Base-by-base conservation (phyloP, 2,797 vertebrate genomes). In the Halcyon leucocephala region DNA sequence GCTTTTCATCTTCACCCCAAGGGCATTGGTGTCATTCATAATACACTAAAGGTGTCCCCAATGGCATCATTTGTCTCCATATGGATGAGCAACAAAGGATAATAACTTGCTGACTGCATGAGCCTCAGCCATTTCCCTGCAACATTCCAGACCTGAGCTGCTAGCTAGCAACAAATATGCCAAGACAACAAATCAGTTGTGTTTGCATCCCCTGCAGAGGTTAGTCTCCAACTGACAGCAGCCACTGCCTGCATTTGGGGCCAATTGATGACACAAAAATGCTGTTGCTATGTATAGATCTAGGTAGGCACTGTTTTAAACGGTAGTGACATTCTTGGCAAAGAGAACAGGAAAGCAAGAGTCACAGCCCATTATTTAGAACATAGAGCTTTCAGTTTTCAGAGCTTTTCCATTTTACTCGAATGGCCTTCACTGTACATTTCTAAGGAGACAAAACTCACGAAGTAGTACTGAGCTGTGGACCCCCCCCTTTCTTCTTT, bases 391-490 rank as follows among this genome's bases (percentile, higher is more conserved):
- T 78, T 65, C 33, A 33, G 14, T 9, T 62, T 78, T 87, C n/a
- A 33, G 10, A 52, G 9, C 1, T 48, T 55, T 72, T 74, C 37
- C 3, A 1, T 85, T 88, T 83, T 22, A 54, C 42, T 54, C 72
- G 31, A 48, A 29, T 41, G 42, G 49, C 25, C 4, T 5, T 80
- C 61, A 11, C 39, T 55, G 13, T 41, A 18, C 16, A 44, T 81
- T 90, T 81, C 44, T 77, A 60, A 84, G 55, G 51, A 89, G 35
- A 66, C 24, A 78, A 70, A 91, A 55, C 25, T 69, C 15, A 12
- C 46, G 29, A 71, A 66, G 19, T 33, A 35, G 29, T 24, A 81
- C 10, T 19, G 60, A 79, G 41, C 61, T 88, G 20, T 81, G 65
- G 33, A 35, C 33, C 33, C 33, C 35, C 15, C 1, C 25, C 22